Conservation (phyloP, 2,888 invertebrate genomes). For the Baccha elongata region DNA sequence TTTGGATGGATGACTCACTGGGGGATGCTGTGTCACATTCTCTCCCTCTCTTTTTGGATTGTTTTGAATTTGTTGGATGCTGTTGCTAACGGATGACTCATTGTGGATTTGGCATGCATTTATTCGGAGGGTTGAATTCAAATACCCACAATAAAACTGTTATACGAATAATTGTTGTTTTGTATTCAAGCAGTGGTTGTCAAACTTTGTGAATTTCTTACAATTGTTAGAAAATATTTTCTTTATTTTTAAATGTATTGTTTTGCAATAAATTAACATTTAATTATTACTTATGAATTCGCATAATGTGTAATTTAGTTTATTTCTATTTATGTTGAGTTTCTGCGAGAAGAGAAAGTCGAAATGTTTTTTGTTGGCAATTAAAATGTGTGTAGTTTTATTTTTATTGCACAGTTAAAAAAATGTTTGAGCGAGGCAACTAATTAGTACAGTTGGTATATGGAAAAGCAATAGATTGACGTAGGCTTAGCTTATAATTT, state of each 20-base stretch:
- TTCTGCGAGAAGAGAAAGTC: background rate
- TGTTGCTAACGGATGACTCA: slow-evolving; percentile 70
- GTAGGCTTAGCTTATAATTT: too few species aligned
- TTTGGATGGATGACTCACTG: slow-evolving; percentile 53
- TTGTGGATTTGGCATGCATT: slow-evolving; percentile 29
- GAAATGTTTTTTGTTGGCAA: background rate
- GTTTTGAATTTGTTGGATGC: slow-evolving; percentile 55
- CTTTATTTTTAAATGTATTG: background rate
- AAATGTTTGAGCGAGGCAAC: background rate
- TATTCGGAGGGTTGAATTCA: slow-evolving; percentile 2
- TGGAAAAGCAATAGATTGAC: too few species aligned
- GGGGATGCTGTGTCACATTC: slow-evolving; percentile 56
- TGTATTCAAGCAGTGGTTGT: slow-evolving; percentile 19
- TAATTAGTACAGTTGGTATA: background rate
- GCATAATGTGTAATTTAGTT: background rate
- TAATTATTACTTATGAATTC: background rate
- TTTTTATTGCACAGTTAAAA: background rate
- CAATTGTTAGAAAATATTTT: background rate
- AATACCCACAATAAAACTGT: slow-evolving; percentile 45
- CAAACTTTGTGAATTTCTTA: slow-evolving; percentile 35
- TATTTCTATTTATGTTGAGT: background rate
- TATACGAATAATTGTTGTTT: slow-evolving; percentile 45
- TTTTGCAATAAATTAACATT: background rate
- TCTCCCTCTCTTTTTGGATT: background rate
- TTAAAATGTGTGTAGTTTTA: background rate